Percentiles rank a stretch among this genome's conserved stretches.
These are phyloP conservation scores for Ceratina calcarata DNA, from an alignment of 1,140 invertebrate genomes.

Conservation along the genomic window DNA sequence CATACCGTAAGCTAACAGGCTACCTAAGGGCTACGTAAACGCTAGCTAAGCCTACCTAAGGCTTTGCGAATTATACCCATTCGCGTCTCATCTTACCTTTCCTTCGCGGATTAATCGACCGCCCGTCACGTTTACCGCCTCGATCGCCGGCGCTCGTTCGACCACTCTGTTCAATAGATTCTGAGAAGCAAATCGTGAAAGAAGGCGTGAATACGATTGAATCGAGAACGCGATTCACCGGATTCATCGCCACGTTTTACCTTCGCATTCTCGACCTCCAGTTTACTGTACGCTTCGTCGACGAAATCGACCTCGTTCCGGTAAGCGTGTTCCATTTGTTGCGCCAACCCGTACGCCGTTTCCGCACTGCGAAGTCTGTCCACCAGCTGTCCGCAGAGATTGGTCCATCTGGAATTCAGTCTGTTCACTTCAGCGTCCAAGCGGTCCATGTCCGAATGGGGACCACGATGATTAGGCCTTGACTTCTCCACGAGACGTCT, in stretches of 20 bases:
- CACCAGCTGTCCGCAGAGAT: conserved; percentile 92
- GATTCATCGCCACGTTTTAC: conserved; percentile 76
- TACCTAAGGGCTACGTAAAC: conserved; percentile 61
- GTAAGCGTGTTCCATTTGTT: conserved; percentile 92
- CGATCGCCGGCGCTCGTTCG: conserved; percentile 94
- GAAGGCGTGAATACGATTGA: not conserved
- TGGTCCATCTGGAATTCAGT: conserved; percentile 94
- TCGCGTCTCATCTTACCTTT: conserved; percentile 88
- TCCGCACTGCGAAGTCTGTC: conserved; percentile 94
- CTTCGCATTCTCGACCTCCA: conserved; percentile 90
- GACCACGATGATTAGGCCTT: conserved; percentile 84
- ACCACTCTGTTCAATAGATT: conserved; percentile 93
- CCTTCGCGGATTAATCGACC: conserved; percentile 98
- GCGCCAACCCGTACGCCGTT: conserved; percentile 90
- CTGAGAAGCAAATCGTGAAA: conserved; percentile 82
- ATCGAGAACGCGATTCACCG: not conserved
- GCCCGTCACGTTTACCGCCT: conserved; percentile 96
- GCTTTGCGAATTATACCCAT: conserved; percentile 39
- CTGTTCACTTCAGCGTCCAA: conserved; percentile 96
- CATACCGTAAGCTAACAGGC: conserved; percentile 65
- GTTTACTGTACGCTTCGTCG: conserved; percentile 88
- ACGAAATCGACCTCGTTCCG: conserved; percentile 93
- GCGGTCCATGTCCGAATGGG: conserved; percentile 92
- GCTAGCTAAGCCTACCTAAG: conserved; percentile 43
- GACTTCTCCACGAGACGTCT: conserved; percentile 93